These are phyloP conservation scores for Pontoporia blainvillei DNA, from an alignment of 2,113 vertebrate genomes.

Conservation along the genomic window DNA sequence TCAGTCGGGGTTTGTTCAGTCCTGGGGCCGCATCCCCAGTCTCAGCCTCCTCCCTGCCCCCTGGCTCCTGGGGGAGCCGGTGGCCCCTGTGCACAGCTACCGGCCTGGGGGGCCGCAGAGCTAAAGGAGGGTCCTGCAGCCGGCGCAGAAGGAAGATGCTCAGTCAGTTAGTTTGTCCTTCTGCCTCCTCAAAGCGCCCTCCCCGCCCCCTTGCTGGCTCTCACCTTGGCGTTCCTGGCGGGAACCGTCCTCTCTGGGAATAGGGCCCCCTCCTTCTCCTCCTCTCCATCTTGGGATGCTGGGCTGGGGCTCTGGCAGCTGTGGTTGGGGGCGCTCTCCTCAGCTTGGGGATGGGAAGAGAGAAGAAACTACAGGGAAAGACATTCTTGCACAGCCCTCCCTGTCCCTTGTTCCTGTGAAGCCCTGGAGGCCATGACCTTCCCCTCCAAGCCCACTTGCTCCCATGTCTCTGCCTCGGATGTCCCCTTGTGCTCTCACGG, in stretches of 20 bases:
- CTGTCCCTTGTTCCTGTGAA: too few species aligned
- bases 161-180: neutral
- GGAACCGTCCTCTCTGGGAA: slow-evolving; percentile 49
- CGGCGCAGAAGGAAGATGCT: neutral
- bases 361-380: slow-evolving; percentile 20
- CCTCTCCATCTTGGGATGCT: slow-evolving; percentile 54
- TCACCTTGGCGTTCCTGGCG: slow-evolving; percentile 68
- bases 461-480: neutral
- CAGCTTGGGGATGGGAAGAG: slow-evolving; percentile 54
- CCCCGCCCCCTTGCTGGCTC: neutral
- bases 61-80: slow-evolving; percentile 58
- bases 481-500: neutral
- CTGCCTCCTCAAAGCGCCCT: neutral
- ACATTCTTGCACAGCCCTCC: neutral
- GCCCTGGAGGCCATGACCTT: neutral
- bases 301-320: slow-evolving; percentile 56
- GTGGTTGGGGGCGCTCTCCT: slow-evolving; percentile 67
- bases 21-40: neutral
- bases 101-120: slow-evolving; percentile 65
- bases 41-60: slow-evolving; percentile 57
- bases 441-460: neutral
- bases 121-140: slow-evolving; percentile 61
- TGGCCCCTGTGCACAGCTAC: slow-evolving; percentile 68
- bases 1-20: slow-evolving; percentile 18
- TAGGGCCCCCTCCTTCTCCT: slow-evolving; percentile 20